Conservation (phyloP, 2,797 vertebrate species). For the Schizopygopsis pylzovi region DNA sequence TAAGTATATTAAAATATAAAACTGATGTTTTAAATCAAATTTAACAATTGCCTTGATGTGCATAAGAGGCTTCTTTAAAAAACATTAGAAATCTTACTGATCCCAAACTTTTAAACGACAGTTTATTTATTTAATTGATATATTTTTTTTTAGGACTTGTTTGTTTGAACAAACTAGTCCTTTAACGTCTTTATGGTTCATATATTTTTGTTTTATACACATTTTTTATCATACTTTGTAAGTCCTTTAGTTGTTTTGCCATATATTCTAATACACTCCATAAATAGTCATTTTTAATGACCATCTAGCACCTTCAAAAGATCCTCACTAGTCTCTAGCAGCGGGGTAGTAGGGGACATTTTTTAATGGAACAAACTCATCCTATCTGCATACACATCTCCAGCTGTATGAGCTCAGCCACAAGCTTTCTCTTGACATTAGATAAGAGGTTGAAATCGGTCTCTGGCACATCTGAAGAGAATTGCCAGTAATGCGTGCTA, state of each 20-base stretch:
- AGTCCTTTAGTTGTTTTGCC: background rate
- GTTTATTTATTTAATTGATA: background rate
- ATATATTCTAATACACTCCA: background rate
- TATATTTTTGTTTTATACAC: background rate
- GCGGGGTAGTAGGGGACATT: constrained; percentile 14
- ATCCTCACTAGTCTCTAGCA: constrained; percentile 8
- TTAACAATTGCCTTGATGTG: background rate
- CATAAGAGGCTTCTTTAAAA: background rate
- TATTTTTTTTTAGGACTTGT: background rate
- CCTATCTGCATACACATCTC: constrained; percentile 25
- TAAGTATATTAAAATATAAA: background rate
- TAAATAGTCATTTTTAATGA: constrained; percentile 2
- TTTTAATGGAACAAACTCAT: background rate
- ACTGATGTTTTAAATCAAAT: background rate
- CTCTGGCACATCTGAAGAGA: constrained; percentile 21
- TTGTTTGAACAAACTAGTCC: no score
- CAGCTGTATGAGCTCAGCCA: constrained; percentile 31
- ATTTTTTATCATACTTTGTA: background rate
- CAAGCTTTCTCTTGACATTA: constrained; percentile 46
- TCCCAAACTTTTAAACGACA: background rate
- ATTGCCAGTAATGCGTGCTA: constrained; percentile 39
- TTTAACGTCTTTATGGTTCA: background rate
- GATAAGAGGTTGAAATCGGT: constrained; percentile 37
- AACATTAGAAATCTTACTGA: background rate
- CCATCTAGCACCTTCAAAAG: constrained; percentile 15